Evolutionary conservation across 2,113 vertebrate genomes (phyloP).

Genomic region (Clarias macrocephalus): DNA sequence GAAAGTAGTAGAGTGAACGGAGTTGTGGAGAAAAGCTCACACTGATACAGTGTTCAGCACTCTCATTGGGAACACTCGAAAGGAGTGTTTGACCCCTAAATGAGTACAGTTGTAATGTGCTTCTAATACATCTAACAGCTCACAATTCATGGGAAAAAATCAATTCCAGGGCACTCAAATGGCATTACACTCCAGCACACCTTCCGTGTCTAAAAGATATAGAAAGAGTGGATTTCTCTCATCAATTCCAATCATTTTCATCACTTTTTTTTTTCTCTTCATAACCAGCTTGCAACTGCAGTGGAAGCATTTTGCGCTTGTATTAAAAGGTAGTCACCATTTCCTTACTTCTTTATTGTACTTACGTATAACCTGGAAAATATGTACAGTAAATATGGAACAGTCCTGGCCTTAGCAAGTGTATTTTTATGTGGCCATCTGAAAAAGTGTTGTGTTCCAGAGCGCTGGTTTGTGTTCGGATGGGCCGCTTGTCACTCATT

Average conservation of each 20-base stretch:
- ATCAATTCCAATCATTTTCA: background rate
- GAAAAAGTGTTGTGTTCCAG: background rate
- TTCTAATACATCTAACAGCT: background rate
- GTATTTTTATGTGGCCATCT: background rate
- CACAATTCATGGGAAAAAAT: constrained; percentile 11
- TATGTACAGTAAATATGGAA: too few species aligned
- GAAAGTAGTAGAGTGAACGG: background rate
- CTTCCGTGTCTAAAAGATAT: background rate
- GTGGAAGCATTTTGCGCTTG: background rate
- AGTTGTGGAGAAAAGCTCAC: background rate
- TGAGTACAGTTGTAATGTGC: constrained; percentile 6
- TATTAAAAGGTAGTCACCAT: background rate
- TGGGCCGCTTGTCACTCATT: background rate
- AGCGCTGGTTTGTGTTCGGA: background rate
- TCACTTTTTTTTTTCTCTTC: background rate
- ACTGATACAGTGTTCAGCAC: background rate
- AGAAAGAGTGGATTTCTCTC: background rate
- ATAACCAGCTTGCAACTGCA: background rate
- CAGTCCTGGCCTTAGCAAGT: background rate
- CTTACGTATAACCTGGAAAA: background rate
- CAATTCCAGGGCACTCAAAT: constrained; percentile 14
- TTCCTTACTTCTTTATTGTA: background rate
- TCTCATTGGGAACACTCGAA: background rate
- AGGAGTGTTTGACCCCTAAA: constrained; percentile 6
- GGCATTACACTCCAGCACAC: constrained; percentile 1